These are phyloP conservation scores for Eledone cirrhosa DNA, from an alignment of 2,888 invertebrate species.

Conservation along the genomic window DNA sequence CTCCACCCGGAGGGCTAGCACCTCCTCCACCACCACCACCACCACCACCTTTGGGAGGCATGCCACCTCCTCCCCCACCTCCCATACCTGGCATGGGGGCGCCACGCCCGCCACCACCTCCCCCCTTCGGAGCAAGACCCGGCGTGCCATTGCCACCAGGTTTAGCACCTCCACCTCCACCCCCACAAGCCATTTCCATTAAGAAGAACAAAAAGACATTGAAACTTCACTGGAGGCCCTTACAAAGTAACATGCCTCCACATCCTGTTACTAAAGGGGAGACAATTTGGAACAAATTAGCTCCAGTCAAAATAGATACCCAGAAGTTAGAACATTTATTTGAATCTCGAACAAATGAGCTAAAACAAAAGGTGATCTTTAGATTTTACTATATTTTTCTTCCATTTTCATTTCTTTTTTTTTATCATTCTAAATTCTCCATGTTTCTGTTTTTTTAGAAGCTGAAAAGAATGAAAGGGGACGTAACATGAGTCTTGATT, in stretches of 20 bases:
- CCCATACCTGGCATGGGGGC: slow-evolving; percentile 44
- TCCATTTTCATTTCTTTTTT: too few species aligned
- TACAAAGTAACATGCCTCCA: slow-evolving; percentile 63
- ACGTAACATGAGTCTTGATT: too few species aligned
- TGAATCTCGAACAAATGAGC: slow-evolving; percentile 94
- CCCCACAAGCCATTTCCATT: slow-evolving; percentile 49
- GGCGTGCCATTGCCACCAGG: slow-evolving; percentile 26
- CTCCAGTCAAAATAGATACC: slow-evolving; percentile 84
- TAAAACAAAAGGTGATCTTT: slow-evolving; percentile 84
- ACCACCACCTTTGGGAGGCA: slow-evolving; percentile 45
- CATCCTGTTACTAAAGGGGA: slow-evolving; percentile 52
- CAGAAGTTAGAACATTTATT: slow-evolving; percentile 95
- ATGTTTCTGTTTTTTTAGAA: too few species aligned
- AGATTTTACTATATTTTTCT: background rate
- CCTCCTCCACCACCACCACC: slow-evolving; percentile 43
- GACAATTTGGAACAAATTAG: slow-evolving; percentile 63
- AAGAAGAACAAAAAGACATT: slow-evolving; percentile 86
- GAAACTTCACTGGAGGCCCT: slow-evolving; percentile 96
- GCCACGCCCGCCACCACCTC: slow-evolving; percentile 37
- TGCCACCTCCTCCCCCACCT: slow-evolving; percentile 39
- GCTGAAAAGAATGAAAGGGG: too few species aligned
- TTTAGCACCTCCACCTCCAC: slow-evolving; percentile 46
- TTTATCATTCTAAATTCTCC: too few species aligned
- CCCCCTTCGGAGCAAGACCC: slow-evolving; percentile 16
- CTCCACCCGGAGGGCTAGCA: slow-evolving; percentile 39